phyloP scores from a whole-genome alignment of 2,888 invertebrate genomes.

The Alloscopus bannaensis region DNA sequence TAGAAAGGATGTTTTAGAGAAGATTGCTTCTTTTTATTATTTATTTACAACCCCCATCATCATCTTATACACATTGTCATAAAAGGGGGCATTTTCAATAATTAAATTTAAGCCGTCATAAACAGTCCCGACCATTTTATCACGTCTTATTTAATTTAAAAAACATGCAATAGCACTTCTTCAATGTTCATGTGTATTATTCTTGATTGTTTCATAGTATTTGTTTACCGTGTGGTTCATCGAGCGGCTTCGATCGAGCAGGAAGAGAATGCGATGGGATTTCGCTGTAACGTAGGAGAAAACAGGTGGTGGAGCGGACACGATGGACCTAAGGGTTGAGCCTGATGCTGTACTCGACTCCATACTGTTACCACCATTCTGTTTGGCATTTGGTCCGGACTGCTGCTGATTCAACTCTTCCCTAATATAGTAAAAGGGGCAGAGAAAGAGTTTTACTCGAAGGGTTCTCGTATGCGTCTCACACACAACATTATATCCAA shows the following conservation, averaged over 20 bases:
- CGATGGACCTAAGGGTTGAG: constrained; percentile 66
- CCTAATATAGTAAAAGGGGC: constrained; percentile 70
- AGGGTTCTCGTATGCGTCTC: too few species aligned
- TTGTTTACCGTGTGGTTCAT: constrained; percentile 72
- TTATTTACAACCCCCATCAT: not conserved
- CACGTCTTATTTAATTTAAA: not conserved
- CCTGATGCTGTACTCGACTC: constrained; percentile 66
- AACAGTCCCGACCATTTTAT: not conserved
- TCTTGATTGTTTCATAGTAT: not conserved
- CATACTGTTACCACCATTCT: constrained; percentile 27
- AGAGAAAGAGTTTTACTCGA: constrained; percentile 37
- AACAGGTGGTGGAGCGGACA: constrained; percentile 70
- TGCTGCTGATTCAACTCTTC: constrained; percentile 62
- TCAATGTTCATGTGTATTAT: not conserved
- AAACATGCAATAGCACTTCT: not conserved
- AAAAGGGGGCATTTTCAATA: too few species aligned
- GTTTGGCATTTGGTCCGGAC: constrained; percentile 25
- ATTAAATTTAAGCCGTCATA: constrained; percentile 12
- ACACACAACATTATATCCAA: not conserved
- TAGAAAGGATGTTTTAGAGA: constrained; percentile 13
- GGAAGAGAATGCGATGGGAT: constrained; percentile 72
- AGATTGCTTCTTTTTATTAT: constrained; percentile 12
- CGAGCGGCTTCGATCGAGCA: constrained; percentile 70
- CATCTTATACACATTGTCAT: too few species aligned
- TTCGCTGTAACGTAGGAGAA: constrained; percentile 72